phyloP scores from a whole-genome alignment of 2,888 invertebrate genomes.

The Chrysopilus asiliformis region DNA sequence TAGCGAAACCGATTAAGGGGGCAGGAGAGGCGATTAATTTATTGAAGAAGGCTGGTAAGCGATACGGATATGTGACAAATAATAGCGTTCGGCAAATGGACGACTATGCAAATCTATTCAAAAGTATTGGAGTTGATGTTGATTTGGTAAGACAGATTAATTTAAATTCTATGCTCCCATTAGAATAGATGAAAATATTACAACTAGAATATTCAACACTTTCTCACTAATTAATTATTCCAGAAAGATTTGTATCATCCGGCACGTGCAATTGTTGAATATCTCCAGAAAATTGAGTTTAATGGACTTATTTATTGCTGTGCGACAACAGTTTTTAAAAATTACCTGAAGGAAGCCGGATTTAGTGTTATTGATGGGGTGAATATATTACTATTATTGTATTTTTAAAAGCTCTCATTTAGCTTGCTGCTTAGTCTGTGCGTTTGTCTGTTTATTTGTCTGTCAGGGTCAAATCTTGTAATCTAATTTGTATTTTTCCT shows the following conservation, averaged over 20 bases:
- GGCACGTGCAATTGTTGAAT: slow-evolving; percentile 32
- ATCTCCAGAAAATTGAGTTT: slow-evolving; percentile 38
- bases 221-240: not conserved
- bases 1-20: slow-evolving; percentile 23
- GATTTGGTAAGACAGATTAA: slow-evolving; percentile 17
- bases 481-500: not conserved
- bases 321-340: slow-evolving; percentile 27
- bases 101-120: slow-evolving; percentile 21
- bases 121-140: slow-evolving; percentile 19
- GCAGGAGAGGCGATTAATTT: slow-evolving; percentile 26
- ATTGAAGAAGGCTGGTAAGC: slow-evolving; percentile 34
- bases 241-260: slow-evolving; percentile 32
- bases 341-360: slow-evolving; percentile 33
- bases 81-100: slow-evolving; percentile 29
- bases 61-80: slow-evolving; percentile 33
- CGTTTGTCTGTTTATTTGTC: not conserved
- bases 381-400: slow-evolving; percentile 12
- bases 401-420: not conserved
- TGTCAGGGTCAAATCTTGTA: too few relatives aligned
- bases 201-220: not conserved
- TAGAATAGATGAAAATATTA: not conserved
- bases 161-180: not conserved
- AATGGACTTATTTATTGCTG: slow-evolving; percentile 37
- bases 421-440: not conserved
- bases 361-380: slow-evolving; percentile 34